Evolutionary conservation across 2,888 invertebrate genomes (phyloP), one percentile per base, ranked within the genome.

Genomic region (Apodemia hepburni): DNA sequence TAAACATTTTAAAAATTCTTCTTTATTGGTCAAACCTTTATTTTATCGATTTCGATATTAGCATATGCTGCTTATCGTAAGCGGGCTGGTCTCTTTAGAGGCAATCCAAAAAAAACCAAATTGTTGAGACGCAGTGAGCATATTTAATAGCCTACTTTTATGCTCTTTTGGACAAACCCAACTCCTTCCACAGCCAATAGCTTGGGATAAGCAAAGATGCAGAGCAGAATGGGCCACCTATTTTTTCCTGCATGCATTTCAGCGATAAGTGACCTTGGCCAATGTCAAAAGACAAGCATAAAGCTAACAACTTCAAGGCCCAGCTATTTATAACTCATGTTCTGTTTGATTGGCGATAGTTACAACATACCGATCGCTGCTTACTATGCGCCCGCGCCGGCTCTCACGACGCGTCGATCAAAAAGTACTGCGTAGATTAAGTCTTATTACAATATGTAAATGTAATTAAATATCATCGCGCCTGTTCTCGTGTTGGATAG

Each of bases 231-330:
- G n/a, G 45, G 7, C 45, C 7, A 3, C 5, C n/a, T n/a, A 45
- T 12, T 45, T n/a, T 45, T 45, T 45, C 45, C 0, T 5, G n/a
- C 2, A n/a, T 45, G n/a, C n/a, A n/a, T 18, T 33, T 18, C 60
- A n/a, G 45, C 61, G 61, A 47, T 58, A 18, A 45, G 33, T 62
- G 81, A 85, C 87, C 85, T 87, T 85, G 78, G 72, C 70, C 84
- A 85, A 85, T 82, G 87, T 84, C 85, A 84, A 22, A 54, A 54
- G 27, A 54, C 69, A 68, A 68, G 72, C 70, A 70, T 73, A 74
- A 77, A 77, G 75, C 76, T 82, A 79, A 78, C 74, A 74, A 73
- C 70, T 71, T 74, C 84, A 85, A 87, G 85, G 85, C 71, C 75
- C 62, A 64, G 71, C 79, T 82, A 79, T 72, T 78, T 75, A 77